A percentile compares a stretch with the other conserved stretches of the same genome.
These are phyloP conservation scores for Xestia rhomboidea DNA, from an alignment of 2,888 invertebrate species.

Conservation along the genomic window DNA sequence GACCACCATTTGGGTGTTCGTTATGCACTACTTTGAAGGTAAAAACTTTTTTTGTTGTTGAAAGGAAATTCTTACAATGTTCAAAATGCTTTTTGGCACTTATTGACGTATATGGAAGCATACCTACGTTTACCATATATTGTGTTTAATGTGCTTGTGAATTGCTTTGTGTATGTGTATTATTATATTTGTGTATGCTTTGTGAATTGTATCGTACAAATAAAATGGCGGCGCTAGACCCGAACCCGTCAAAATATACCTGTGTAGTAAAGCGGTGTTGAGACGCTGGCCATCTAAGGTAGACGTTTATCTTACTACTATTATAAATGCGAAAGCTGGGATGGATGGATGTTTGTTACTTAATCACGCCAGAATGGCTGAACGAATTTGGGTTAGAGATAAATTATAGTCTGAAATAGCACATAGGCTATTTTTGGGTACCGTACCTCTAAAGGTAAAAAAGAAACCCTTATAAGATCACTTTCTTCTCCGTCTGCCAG, in stretches of 20 bases:
- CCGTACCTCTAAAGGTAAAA: too few species aligned
- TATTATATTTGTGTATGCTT: not conserved
- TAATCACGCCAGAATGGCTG: not conserved
- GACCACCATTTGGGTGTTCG: conserved; percentile 91
- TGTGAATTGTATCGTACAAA: not conserved
- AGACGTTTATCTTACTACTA: not conserved
- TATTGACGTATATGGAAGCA: too few species aligned
- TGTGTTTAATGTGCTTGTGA: too few species aligned
- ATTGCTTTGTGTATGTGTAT: too few species aligned
- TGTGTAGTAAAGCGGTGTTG: not conserved
- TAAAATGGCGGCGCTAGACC: not conserved
- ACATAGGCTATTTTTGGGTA: too few species aligned
- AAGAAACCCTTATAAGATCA: too few species aligned
- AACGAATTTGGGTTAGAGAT: not conserved
- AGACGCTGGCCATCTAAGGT: not conserved
- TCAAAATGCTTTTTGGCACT: not conserved
- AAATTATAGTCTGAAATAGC: not conserved
- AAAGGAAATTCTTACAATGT: not conserved
- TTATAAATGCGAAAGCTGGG: not conserved
- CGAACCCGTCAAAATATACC: not conserved
- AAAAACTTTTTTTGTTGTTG: conserved; percentile 37
- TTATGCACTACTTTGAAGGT: conserved; percentile 93
- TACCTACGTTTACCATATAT: too few species aligned
- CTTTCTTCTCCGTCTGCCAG: too few species aligned
- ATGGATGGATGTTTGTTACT: not conserved